Percentiles rank a stretch among this genome's conserved stretches.
phyloP scores from a whole-genome alignment of 2,797 vertebrate genomes.

The Chaetophractus vellerosus region DNA sequence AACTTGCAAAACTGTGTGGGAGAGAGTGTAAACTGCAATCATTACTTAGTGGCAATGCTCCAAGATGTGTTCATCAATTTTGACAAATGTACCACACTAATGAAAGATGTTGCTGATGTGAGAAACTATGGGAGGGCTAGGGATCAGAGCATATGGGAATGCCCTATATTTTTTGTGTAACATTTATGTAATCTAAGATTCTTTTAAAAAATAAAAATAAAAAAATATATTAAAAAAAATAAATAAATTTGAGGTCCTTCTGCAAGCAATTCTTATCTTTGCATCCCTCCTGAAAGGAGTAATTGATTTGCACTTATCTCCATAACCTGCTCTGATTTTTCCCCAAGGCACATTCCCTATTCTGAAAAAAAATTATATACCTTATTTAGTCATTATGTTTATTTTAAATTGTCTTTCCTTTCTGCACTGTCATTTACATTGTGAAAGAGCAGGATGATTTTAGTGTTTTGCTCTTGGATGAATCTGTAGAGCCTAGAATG shows the following conservation, averaged over 20 bases:
- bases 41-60: too few species aligned
- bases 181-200: too few species aligned
- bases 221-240: too few species aligned
- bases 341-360: background rate
- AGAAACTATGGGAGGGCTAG: too few species aligned
- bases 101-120: too few species aligned
- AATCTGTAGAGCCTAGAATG: background rate
- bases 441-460: background rate
- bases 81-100: too few species aligned
- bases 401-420: background rate
- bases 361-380: conserved; percentile 5
- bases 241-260: background rate
- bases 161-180: too few species aligned
- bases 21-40: too few species aligned
- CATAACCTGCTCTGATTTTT: background rate
- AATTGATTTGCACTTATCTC: background rate
- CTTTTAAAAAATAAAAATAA: too few species aligned
- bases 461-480: background rate
- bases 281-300: background rate
- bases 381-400: background rate
- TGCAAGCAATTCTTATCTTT: background rate
- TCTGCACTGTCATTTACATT: background rate
- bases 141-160: too few species aligned
- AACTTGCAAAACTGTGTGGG: too few species aligned
- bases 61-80: too few species aligned